phyloP scores from a whole-genome alignment of 2,888 invertebrate species.

The Epinotia bilunana region DNA sequence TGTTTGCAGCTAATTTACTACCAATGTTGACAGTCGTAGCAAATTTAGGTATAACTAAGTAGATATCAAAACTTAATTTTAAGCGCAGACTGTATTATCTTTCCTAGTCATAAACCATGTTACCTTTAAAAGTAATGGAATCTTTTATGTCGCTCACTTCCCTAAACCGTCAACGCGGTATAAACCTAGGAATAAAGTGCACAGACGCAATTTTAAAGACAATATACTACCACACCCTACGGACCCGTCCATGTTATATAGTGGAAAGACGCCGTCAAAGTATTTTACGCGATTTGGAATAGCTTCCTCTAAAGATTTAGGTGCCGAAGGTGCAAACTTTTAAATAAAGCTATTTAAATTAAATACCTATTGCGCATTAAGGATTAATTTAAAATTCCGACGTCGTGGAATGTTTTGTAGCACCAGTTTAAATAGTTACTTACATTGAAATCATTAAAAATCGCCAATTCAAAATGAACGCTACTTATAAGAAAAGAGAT shows the following conservation, averaged over 20 bases:
- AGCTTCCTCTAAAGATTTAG: conserved; percentile 51
- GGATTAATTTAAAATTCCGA: neutral
- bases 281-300: conserved; percentile 63
- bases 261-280: conserved; percentile 53
- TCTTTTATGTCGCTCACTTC: conserved; percentile 63
- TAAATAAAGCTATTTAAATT: neutral
- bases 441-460: neutral
- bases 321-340: neutral
- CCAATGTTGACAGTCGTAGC: neutral
- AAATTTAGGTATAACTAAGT: neutral
- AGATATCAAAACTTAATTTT: neutral
- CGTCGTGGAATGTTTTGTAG: neutral
- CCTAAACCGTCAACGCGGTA: conserved; percentile 58
- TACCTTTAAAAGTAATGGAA: conserved; percentile 53
- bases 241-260: conserved; percentile 12
- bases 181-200: conserved; percentile 49
- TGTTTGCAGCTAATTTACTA: neutral
- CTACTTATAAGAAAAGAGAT: too few relatives aligned
- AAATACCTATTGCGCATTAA: neutral
- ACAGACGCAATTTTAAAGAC: conserved; percentile 67
- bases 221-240: conserved; percentile 58
- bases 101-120: conserved; percentile 23
- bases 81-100: conserved; percentile 14
- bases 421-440: neutral
- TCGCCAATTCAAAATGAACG: neutral